Percentiles rank a stretch among this genome's conserved stretches.
These are phyloP conservation scores for Grapholita molesta DNA, from an alignment of 1,140 invertebrate species.

Conservation along the genomic window DNA sequence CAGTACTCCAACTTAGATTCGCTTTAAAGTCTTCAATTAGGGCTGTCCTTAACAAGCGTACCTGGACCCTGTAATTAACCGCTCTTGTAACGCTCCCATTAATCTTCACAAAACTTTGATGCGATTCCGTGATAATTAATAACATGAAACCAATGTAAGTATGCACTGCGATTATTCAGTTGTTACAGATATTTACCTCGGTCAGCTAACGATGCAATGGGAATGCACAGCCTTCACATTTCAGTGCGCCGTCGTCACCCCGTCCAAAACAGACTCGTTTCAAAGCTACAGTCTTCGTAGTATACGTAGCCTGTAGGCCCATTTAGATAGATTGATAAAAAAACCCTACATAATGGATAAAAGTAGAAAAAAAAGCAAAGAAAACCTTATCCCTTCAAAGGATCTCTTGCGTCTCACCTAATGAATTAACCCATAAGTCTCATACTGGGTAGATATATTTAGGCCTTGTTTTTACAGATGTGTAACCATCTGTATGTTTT, in stretches of 20 bases:
- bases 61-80: neutral
- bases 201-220: too few species aligned
- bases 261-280: neutral
- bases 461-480: neutral
- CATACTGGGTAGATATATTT: too few species aligned
- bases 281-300: neutral
- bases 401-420: too few species aligned
- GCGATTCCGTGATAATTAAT: too few species aligned
- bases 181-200: neutral
- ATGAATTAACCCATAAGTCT: too few species aligned
- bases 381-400: too few species aligned
- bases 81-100: neutral
- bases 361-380: too few species aligned
- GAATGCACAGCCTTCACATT: neutral
- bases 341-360: too few species aligned
- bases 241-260: neutral
- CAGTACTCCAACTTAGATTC: too few species aligned
- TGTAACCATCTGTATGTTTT: neutral
- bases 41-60: neutral
- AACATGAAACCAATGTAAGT: neutral
- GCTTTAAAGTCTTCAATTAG: too few species aligned
- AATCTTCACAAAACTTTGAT: neutral
- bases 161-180: neutral
- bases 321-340: too few species aligned
- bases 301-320: neutral